Evolutionary conservation across 2,888 invertebrate genomes (phyloP).

Genomic region (Hetaerina titia): DNA sequence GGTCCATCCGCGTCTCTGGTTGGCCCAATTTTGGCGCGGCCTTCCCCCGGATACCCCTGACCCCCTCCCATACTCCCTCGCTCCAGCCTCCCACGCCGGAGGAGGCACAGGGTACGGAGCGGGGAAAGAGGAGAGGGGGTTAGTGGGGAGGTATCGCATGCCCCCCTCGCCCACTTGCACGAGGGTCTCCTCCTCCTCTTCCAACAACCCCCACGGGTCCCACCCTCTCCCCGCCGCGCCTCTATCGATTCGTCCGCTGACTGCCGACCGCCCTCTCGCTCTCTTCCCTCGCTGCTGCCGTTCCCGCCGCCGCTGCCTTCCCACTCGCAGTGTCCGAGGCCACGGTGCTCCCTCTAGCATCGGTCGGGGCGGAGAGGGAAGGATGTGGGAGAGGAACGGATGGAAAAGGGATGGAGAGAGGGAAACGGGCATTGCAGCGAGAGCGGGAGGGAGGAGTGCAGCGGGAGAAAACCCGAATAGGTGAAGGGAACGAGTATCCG

Average conservation of each 20-base stretch:
- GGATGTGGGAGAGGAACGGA: background rate
- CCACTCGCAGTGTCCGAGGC: constrained; percentile 52
- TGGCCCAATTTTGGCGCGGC: constrained; percentile 64
- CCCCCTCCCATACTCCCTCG: background rate
- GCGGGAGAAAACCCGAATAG: background rate
- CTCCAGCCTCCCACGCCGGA: background rate
- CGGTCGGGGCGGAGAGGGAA: background rate
- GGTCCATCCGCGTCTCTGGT: constrained; percentile 58
- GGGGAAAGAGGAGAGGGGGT: background rate
- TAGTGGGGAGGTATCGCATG: background rate
- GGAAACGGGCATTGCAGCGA: background rate
- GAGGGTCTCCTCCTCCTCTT: background rate
- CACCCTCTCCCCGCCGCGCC: background rate
- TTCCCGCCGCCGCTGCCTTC: background rate
- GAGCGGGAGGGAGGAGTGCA: background rate
- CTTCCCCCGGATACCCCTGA: constrained; percentile 15
- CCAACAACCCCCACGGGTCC: background rate
- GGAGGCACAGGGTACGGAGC: background rate
- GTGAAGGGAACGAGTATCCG: background rate
- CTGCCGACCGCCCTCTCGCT: background rate
- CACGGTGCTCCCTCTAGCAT: constrained; percentile 23
- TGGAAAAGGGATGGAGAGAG: background rate
- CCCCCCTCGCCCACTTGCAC: background rate
- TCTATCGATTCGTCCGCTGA: constrained; percentile 2
- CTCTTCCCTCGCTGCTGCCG: background rate